These are phyloP conservation scores for Cranoglanis bouderius DNA, from an alignment of 2,113 vertebrate genomes.

Conservation along the genomic window DNA sequence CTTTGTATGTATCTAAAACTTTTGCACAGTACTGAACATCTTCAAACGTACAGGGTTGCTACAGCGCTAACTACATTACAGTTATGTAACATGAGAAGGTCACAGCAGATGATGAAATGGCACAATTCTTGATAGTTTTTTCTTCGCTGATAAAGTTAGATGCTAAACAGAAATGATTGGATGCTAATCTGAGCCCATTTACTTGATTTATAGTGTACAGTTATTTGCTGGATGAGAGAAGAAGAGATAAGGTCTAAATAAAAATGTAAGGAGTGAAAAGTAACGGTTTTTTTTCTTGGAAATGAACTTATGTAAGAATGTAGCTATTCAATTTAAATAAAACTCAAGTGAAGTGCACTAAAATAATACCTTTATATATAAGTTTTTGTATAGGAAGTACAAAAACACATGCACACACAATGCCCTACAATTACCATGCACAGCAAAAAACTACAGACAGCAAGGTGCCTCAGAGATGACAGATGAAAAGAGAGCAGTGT, in stretches of 20 bases:
- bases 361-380: no score
- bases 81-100: background rate
- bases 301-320: background rate
- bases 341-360: background rate
- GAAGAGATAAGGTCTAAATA: background rate
- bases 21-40: no score
- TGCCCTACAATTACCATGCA: conserved; percentile 19
- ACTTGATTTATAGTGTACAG: background rate
- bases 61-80: background rate
- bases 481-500: background rate
- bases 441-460: conserved; percentile 3
- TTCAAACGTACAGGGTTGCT: background rate
- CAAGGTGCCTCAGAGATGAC: background rate
- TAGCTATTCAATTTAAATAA: background rate
- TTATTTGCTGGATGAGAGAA: background rate
- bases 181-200: background rate
- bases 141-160: background rate
- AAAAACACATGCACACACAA: conserved; percentile 22
- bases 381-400: background rate
- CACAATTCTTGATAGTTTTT: background rate
- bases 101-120: background rate
- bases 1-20: no score
- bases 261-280: background rate
- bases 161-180: background rate
- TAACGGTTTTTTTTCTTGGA: background rate